These are phyloP conservation scores for Oscheius onirici DNA, from an alignment of 2,888 invertebrate genomes.

Conservation along the genomic window DNA sequence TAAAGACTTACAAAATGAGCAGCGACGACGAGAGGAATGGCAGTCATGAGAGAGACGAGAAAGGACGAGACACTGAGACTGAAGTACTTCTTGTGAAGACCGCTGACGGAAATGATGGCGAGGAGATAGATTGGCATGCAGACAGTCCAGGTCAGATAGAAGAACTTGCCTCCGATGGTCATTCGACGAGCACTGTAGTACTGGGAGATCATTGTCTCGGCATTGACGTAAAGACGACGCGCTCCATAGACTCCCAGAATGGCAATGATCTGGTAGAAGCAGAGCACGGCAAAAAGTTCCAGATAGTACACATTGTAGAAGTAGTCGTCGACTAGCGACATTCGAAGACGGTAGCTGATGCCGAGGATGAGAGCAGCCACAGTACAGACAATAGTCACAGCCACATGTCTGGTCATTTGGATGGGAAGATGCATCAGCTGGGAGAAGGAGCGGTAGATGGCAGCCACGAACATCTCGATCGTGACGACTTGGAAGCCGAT, in stretches of 20 bases:
- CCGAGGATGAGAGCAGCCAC: constrained; percentile 8
- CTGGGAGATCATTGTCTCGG: constrained; percentile 6
- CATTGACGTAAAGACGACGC: constrained; percentile 11
- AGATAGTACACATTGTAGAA: constrained; percentile 5
- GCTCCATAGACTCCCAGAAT: constrained; percentile 4
- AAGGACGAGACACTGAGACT: neutral
- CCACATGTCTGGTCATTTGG: neutral
- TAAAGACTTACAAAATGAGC: neutral
- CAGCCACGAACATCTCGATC: constrained; percentile 12
- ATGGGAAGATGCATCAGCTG: constrained; percentile 4
- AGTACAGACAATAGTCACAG: neutral
- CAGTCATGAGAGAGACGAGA: neutral
- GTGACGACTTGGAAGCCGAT: constrained; percentile 22
- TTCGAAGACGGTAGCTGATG: neutral
- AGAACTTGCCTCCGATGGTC: neutral
- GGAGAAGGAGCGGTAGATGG: constrained; percentile 17
- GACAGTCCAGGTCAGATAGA: constrained; percentile 4
- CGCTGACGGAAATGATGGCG: neutral
- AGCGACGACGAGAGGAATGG: constrained; percentile 2
- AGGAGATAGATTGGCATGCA: constrained; percentile 4
- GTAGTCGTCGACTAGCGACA: constrained; percentile 9
- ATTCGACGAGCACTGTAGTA: neutral
- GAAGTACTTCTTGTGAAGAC: constrained; percentile 8
- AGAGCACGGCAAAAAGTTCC: neutral
- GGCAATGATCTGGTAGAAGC: constrained; percentile 5